These are phyloP conservation scores for Caenorhabditis sp. DNA, from an alignment of 2,888 invertebrate species.

Conservation along the genomic window DNA sequence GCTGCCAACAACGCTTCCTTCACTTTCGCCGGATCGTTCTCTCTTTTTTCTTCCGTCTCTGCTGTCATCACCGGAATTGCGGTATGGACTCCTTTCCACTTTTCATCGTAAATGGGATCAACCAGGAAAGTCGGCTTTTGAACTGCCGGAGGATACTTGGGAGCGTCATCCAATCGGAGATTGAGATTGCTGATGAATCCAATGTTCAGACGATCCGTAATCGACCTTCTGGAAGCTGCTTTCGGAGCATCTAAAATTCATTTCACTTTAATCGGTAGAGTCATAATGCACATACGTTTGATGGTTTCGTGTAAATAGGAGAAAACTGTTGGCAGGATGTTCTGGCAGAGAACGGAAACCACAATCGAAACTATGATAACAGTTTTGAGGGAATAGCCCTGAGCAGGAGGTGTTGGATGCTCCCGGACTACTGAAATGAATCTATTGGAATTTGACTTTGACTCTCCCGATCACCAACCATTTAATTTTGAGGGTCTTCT, in stretches of 20 bases:
- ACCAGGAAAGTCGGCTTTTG: slow-evolving; percentile 47
- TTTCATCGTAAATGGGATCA: slow-evolving; percentile 52
- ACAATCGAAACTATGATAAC: slow-evolving; percentile 44
- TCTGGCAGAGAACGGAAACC: slow-evolving; percentile 54
- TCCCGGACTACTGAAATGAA: slow-evolving; percentile 22
- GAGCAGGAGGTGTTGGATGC: not conserved
- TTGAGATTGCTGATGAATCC: slow-evolving; percentile 34
- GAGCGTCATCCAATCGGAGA: too few species aligned
- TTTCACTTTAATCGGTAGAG: too few species aligned
- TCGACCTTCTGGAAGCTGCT: not conserved
- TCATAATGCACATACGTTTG: too few species aligned
- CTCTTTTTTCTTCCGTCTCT: slow-evolving; percentile 33
- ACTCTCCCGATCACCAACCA: not conserved
- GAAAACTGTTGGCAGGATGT: slow-evolving; percentile 15
- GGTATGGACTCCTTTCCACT: slow-evolving; percentile 51
- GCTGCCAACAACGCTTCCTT: slow-evolving; percentile 74
- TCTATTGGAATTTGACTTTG: not conserved
- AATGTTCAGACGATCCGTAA: slow-evolving; percentile 36
- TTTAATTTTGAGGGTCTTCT: slow-evolving; percentile 33
- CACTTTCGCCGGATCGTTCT: slow-evolving; percentile 52
- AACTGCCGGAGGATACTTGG: slow-evolving; percentile 28
- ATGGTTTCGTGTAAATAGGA: slow-evolving; percentile 14
- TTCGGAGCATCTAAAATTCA: slow-evolving; percentile 40
- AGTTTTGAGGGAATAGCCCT: slow-evolving; percentile 34
- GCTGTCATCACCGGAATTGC: slow-evolving; percentile 43